These are phyloP conservation scores for Pomatorhinus ruficollis DNA, from an alignment of 2,113 vertebrate genomes.

Conservation along the genomic window DNA sequence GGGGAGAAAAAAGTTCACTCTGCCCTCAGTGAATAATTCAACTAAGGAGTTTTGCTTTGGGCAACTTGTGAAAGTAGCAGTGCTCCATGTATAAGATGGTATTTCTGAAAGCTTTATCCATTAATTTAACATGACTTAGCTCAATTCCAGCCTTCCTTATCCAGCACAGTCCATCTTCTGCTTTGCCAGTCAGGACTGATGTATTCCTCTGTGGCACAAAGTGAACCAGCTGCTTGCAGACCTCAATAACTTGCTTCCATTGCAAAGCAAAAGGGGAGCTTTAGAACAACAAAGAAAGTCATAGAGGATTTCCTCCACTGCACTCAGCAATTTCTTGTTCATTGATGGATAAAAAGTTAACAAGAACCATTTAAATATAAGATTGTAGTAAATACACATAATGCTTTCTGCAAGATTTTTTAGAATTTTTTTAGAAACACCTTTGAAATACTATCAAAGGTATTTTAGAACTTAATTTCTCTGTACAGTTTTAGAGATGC, in stretches of 20 bases:
- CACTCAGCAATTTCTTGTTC: constrained; percentile 1
- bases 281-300: background rate
- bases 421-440: background rate
- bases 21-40: constrained; percentile 61
- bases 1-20: background rate
- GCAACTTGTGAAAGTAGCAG: constrained; percentile 32
- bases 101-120: constrained; percentile 54
- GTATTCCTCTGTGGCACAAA: constrained; percentile 2
- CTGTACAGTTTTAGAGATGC: background rate
- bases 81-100: constrained; percentile 13
- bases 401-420: background rate
- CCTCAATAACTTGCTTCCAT: background rate
- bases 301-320: background rate
- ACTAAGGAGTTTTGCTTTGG: constrained; percentile 42
- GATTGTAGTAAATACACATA: background rate
- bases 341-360: background rate
- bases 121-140: constrained; percentile 50
- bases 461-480: background rate
- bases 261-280: background rate
- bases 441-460: background rate
- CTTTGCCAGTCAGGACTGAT: background rate
- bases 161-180: background rate
- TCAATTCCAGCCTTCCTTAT: constrained; percentile 4
- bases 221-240: background rate
- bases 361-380: background rate